These are phyloP conservation scores for Phataginus tetradactyla DNA, from an alignment of 2,797 vertebrate species.

Conservation along the genomic window DNA sequence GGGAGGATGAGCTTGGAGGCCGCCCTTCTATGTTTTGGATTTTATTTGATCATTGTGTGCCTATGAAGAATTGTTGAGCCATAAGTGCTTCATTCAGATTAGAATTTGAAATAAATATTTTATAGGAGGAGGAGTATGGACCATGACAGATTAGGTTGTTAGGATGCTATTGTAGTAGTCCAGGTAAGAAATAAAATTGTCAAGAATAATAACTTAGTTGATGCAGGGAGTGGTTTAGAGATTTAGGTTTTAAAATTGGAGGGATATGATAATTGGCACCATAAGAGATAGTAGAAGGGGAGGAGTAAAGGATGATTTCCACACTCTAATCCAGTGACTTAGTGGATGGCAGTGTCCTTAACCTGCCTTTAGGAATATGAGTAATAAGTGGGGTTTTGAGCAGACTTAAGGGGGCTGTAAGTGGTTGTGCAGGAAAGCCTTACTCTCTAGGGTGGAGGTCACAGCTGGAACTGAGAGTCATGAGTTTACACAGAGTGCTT, in stretches of 20 bases:
- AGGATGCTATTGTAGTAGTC: not conserved
- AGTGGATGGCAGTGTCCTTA: not conserved
- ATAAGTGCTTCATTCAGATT: conserved; percentile 1
- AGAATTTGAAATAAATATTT: not conserved
- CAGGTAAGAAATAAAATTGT: not conserved
- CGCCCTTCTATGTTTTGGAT: not conserved
- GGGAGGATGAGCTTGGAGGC: not conserved
- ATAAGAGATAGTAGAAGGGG: not conserved
- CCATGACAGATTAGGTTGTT: not conserved
- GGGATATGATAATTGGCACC: not conserved
- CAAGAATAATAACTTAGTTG: not conserved
- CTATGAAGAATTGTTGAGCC: not conserved
- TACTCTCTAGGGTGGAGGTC: not conserved
- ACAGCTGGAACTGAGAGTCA: not conserved
- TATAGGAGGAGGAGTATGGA: not conserved
- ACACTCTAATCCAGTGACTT: not conserved
- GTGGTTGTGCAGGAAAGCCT: not conserved
- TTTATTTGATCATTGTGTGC: not conserved
- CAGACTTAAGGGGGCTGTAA: not conserved
- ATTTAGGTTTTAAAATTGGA: not conserved
- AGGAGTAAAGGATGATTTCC: not conserved
- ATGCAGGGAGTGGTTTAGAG: not conserved
- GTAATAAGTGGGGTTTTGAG: not conserved
- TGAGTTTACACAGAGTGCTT: not conserved
- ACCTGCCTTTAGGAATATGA: not conserved